Conservation (phyloP, 2,797 vertebrate species). For the Catostomus latipinnis region DNA sequence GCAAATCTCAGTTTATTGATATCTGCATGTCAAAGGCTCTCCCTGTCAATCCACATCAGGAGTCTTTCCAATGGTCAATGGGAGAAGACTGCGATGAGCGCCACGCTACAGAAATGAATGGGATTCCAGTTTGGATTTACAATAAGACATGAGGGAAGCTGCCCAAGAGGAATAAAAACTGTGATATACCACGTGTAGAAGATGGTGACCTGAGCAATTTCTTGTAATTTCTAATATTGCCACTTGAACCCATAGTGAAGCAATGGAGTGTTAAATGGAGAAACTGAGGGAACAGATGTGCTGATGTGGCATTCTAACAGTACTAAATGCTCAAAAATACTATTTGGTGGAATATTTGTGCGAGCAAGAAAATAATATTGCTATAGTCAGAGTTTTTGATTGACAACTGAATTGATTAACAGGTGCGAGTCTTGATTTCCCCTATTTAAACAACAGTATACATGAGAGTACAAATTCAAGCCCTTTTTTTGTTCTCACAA, state of each 20-base stretch:
- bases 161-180: constrained; percentile 54
- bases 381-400: too few species aligned
- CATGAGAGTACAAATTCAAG: too few species aligned
- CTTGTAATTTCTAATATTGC: constrained; percentile 43
- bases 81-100: constrained; percentile 30
- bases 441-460: too few species aligned
- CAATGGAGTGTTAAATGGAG: constrained; percentile 7
- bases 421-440: too few species aligned
- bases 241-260: constrained; percentile 2
- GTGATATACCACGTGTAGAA: constrained; percentile 19
- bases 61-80: constrained; percentile 46
- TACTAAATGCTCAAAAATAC: background rate
- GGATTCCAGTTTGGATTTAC: constrained; percentile 43
- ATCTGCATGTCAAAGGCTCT: constrained; percentile 71
- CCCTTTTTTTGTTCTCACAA: too few species aligned
- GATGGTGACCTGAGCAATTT: constrained; percentile 44
- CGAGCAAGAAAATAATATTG: too few species aligned
- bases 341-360: constrained; percentile 2
- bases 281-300: background rate
- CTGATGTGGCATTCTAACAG: constrained; percentile 34
- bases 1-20: constrained; percentile 80
- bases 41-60: constrained; percentile 69
- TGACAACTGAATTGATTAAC: too few species aligned
- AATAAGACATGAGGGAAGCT: constrained; percentile 31
- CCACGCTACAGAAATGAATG: constrained; percentile 43